Evolutionary conservation across 2,113 vertebrate genomes (phyloP).

Genomic region (Camelus bactrianus): DNA sequence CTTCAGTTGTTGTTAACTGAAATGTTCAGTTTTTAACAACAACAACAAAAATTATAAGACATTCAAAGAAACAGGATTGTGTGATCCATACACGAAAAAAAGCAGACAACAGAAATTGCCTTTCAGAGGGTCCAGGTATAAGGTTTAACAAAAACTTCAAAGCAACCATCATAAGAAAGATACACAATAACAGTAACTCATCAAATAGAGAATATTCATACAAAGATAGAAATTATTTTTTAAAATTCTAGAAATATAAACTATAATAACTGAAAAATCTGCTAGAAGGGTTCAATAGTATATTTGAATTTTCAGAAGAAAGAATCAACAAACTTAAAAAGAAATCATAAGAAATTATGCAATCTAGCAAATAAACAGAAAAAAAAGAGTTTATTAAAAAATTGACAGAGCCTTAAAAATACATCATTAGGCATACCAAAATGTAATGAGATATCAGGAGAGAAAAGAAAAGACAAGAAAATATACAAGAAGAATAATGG

Average conservation of each 20-base stretch:
- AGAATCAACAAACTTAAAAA: neutral
- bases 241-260: neutral
- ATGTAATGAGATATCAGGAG: neutral
- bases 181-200: neutral
- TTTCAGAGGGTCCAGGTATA: neutral
- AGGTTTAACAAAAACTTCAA: slow-evolving; percentile 2
- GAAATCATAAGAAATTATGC: neutral
- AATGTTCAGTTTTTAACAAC: neutral
- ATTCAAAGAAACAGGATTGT: neutral
- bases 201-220: neutral
- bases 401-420: neutral
- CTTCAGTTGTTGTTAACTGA: neutral
- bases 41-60: neutral
- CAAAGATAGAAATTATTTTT: neutral
- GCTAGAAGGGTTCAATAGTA: neutral
- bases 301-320: neutral
- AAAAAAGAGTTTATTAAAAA: neutral
- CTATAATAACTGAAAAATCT: neutral
- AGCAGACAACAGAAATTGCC: neutral
- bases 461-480: neutral
- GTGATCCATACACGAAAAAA: neutral
- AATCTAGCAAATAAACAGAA: neutral
- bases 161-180: neutral
- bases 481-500: neutral
- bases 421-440: neutral